Evolutionary conservation across 2,797 vertebrate species (phyloP), one percentile per base, ranked within the genome.

Genomic region (Danio jaintianensis): DNA sequence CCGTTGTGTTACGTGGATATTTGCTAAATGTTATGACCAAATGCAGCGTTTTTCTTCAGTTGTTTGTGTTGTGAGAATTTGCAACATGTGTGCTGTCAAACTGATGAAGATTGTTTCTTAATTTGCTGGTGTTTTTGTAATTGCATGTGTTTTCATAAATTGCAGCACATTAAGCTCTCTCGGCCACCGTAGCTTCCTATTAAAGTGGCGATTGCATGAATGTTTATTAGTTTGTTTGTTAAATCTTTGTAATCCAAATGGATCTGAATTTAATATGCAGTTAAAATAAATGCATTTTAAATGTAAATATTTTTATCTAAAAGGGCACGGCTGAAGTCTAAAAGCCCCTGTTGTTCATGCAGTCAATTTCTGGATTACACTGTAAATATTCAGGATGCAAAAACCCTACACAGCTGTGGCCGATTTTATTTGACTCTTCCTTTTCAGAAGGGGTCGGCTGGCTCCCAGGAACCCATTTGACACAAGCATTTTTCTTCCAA

Each of bases 401-500:
- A 50, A 61, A 20, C 71, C 55, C 43, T 63, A 70, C 70, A 66
- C 71, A 82, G 70, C 53, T 76, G 78, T 42, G 40, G 52, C 73
- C 36, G 70, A 43, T 48, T 77, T 63, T 83, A 40, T 67, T 75
- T 75, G 58, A 70, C 74, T 79, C 71, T 36, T 73, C 12, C 67
- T 63, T 47, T 81, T 56, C 62, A 52, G 47, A 52, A 47, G 52
- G 55, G 66, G 61, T 48, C 66, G 47, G 59, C 61, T 47, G 67
- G 61, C 53, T 77, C 82, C 68, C 82, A 73, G 59, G 75, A 76
- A 83, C 52, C 29, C 67, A 76, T 77, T 43, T 75, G 72, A 83
- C 82, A 67, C 53, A 38, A 52, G 67, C 61, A 66, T 83, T 83
- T 29, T n/a, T 29, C 83, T 83, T 66, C 52, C 9, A 59, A 53